A percentile compares a stretch with the other conserved stretches of the same genome.
Evolutionary conservation across 1,140 invertebrate genomes (phyloP).

Genomic region (Drosophila fuyamai): DNA sequence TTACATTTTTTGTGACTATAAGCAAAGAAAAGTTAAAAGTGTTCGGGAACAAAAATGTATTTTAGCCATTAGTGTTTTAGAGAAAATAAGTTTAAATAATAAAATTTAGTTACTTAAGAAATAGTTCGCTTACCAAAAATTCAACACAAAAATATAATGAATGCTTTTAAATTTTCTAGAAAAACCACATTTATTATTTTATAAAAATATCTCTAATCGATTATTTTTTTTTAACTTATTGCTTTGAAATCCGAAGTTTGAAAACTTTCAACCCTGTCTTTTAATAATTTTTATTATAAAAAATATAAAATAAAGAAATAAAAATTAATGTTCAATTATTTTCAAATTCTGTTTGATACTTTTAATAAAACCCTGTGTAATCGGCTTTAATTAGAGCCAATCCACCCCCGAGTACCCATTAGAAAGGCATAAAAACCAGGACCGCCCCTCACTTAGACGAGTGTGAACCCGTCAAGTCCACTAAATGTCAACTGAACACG

Average conservation of each 20-base stretch:
- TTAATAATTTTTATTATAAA: no score
- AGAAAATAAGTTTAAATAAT: no score
- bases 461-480: constrained; percentile 74
- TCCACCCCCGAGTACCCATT: constrained; percentile 26
- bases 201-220: background rate
- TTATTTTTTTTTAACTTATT: no score
- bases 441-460: constrained; percentile 64
- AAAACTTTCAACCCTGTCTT: no score
- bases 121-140: no score
- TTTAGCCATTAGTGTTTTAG: no score
- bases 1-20: background rate
- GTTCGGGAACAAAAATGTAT: no score
- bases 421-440: constrained; percentile 55
- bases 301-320: background rate
- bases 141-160: no score
- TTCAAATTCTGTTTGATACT: background rate
- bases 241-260: no score
- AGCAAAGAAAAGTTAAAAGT: background rate
- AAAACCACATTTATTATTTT: background rate
- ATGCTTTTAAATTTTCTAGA: no score
- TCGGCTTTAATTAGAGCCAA: constrained; percentile 14
- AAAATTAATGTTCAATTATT: background rate
- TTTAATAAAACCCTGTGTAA: background rate
- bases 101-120: no score
- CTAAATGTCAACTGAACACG: constrained; percentile 80